A percentile compares a stretch with the other conserved stretches of the same genome.
Evolutionary conservation across 2,113 vertebrate genomes (phyloP).

Genomic region (Cinclus mexicanus): DNA sequence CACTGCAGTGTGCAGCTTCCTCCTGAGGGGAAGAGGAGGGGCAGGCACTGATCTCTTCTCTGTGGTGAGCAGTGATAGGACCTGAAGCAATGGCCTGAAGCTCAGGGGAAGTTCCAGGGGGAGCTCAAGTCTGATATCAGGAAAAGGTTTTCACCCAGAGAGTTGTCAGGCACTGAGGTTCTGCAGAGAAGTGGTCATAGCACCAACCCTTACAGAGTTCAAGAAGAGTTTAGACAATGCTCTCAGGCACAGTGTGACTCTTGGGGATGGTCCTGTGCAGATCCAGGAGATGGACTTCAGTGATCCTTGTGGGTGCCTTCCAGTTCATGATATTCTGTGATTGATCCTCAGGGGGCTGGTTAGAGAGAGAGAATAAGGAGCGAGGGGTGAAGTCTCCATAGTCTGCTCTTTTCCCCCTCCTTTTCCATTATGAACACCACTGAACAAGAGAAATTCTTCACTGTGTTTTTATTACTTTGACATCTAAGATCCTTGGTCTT

Average conservation of each 20-base stretch:
- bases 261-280: background rate
- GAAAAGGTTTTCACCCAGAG: background rate
- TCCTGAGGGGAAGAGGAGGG: background rate
- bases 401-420: background rate
- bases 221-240: background rate
- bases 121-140: background rate
- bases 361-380: background rate
- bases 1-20: background rate
- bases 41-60: background rate
- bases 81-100: background rate
- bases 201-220: background rate
- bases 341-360: background rate
- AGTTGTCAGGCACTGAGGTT: background rate
- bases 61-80: background rate
- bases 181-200: background rate
- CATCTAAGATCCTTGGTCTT: background rate
- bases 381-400: background rate
- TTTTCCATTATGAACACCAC: background rate
- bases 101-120: no score
- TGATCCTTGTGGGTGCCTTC: background rate
- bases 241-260: background rate
- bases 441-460: background rate
- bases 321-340: background rate
- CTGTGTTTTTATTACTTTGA: background rate
- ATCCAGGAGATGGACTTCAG: background rate